Conservation (phyloP, 2,113 vertebrate genomes). For the Isichthys henryi region DNA sequence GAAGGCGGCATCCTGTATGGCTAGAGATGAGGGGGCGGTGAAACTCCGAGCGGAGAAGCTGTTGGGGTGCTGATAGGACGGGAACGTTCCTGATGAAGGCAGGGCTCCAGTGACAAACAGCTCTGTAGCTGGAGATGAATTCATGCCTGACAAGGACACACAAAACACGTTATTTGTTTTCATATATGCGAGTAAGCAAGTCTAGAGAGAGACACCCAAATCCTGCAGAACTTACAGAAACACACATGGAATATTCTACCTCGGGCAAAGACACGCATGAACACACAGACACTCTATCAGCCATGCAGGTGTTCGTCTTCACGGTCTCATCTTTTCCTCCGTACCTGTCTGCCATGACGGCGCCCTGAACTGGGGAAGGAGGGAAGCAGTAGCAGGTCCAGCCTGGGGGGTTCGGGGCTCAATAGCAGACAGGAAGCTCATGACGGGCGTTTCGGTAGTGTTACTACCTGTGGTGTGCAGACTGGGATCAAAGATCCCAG, state of each 20-base stretch:
- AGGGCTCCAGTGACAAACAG: conserved; percentile 88
- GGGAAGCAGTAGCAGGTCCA: conserved; percentile 82
- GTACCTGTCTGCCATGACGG: conserved; percentile 90
- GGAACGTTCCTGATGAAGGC: conserved; percentile 78
- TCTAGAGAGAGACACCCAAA: not conserved
- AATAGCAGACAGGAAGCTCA: conserved; percentile 90
- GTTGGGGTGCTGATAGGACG: conserved; percentile 83
- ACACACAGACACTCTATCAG: not conserved
- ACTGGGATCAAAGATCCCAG: conserved; percentile 77
- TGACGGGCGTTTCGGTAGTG: conserved; percentile 87
- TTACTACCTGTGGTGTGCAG: conserved; percentile 70
- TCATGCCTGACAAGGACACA: conserved; percentile 69
- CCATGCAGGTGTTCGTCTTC: not conserved
- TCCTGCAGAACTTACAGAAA: not conserved
- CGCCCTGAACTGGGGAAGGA: conserved; percentile 86
- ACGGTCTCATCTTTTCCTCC: conserved; percentile 3
- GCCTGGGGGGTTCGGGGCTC: conserved; percentile 83
- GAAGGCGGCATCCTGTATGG: conserved; percentile 83
- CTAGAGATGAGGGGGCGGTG: conserved; percentile 72
- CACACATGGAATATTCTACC: not conserved
- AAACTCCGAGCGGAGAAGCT: conserved; percentile 85
- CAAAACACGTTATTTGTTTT: conserved; percentile 15
- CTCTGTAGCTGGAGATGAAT: conserved; percentile 79
- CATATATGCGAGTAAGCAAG: not conserved
- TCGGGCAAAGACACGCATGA: not conserved